phyloP scores from a whole-genome alignment of 2,888 invertebrate genomes.

The Mamestra brassicae region DNA sequence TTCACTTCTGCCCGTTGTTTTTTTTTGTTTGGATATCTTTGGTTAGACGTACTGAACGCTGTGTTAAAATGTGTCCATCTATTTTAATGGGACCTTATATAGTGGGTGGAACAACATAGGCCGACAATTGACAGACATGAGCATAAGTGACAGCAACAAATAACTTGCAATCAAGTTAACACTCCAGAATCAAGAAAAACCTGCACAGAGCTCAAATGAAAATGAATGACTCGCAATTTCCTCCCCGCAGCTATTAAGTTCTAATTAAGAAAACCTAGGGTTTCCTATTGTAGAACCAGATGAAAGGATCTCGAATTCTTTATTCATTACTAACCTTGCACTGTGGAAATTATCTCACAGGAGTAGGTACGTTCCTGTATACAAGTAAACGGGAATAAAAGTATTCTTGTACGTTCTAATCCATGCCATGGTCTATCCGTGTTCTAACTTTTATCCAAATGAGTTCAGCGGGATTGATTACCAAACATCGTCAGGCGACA shows the following conservation, averaged over 20 bases:
- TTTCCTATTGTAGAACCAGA: not conserved
- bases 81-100: not conserved
- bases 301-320: not conserved
- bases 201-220: not conserved
- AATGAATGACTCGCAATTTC: slow-evolving; percentile 13
- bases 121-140: not conserved
- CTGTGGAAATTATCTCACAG: not conserved
- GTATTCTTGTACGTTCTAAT: not conserved
- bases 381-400: no score
- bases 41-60: no score
- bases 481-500: not conserved
- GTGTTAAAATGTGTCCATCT: no score
- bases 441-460: not conserved
- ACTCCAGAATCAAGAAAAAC: not conserved
- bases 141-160: not conserved
- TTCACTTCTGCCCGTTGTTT: no score
- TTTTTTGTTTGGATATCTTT: no score
- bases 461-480: not conserved
- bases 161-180: slow-evolving; percentile 16
- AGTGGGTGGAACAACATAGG: not conserved
- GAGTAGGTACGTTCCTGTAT: no score
- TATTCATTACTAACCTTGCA: not conserved
- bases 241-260: not conserved
- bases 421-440: not conserved
- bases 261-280: not conserved